phyloP scores from a whole-genome alignment of 1,140 invertebrate species.

The Drosophila nikananu region DNA sequence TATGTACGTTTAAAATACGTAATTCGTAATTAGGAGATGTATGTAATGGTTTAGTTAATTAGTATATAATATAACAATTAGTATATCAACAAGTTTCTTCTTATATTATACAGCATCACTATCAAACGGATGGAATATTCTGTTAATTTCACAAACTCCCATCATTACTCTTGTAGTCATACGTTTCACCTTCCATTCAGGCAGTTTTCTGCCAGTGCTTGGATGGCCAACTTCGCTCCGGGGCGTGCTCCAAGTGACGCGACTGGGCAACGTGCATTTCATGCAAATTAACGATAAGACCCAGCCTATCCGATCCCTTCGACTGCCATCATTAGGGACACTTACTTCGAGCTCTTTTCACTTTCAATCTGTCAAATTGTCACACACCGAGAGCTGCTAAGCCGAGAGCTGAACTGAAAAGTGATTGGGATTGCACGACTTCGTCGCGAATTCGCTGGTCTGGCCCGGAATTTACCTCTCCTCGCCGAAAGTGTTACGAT shows the following conservation, averaged over 20 bases:
- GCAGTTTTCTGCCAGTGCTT: not conserved
- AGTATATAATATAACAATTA: no score
- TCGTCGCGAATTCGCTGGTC: conserved; percentile 16
- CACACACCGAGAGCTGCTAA: conserved; percentile 20
- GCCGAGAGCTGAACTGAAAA: conserved; percentile 55
- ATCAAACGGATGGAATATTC: no score
- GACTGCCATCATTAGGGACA: conserved; percentile 64
- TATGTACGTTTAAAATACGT: no score
- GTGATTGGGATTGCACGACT: conserved; percentile 76
- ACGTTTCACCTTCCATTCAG: not conserved
- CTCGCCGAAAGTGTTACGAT: conserved; percentile 32
- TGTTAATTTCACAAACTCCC: not conserved
- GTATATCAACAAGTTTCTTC: no score
- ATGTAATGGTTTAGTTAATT: no score
- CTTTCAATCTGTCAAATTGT: conserved; percentile 83
- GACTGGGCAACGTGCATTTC: conserved; percentile 72
- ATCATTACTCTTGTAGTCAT: not conserved
- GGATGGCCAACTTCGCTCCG: conserved; percentile 25
- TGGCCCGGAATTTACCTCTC: conserved; percentile 16
- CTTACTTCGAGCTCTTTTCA: conserved; percentile 63
- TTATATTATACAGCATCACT: no score
- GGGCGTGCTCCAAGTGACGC: conserved; percentile 50
- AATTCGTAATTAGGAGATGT: not conserved
- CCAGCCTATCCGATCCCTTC: conserved; percentile 29
- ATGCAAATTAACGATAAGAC: conserved; percentile 74